Evolutionary conservation across 2,797 vertebrate species (phyloP).

Genomic region (Masticophis lateralis): DNA sequence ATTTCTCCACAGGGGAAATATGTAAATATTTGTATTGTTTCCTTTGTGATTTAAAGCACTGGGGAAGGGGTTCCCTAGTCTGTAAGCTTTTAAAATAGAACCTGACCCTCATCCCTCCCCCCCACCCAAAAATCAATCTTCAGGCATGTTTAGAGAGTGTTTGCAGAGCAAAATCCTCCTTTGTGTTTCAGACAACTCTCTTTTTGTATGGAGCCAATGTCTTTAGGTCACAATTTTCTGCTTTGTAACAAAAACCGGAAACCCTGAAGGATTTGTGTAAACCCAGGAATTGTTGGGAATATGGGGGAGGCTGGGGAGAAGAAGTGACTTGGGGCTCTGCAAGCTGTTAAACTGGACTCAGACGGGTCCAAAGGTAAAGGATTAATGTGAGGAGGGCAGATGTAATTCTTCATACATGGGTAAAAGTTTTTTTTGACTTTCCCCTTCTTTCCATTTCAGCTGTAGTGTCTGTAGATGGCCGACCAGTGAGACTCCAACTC

Average conservation of each 20-base stretch:
- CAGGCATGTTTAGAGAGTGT: neutral
- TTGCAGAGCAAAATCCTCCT: neutral
- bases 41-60: conserved; percentile 14
- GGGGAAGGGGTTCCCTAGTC: neutral
- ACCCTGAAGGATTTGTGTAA: conserved; percentile 2
- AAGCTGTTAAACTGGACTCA: conserved; percentile 11
- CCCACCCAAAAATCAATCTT: conserved; percentile 16
- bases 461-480: conserved; percentile 89
- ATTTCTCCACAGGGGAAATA: conserved; percentile 33
- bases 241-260: conserved; percentile 6
- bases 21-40: conserved; percentile 43
- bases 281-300: neutral
- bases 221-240: neutral
- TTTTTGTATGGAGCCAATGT: conserved; percentile 17
- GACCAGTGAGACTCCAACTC: conserved; percentile 89
- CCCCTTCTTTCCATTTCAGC: conserved; percentile 59
- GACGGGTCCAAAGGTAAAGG: conserved; percentile 5
- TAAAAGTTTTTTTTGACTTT: conserved; percentile 22
- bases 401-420: neutral
- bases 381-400: neutral
- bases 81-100: neutral
- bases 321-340: neutral
- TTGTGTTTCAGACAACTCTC: neutral
- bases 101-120: neutral
- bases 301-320: neutral